Percentiles rank a stretch among this genome's conserved stretches.
Conservation (phyloP, 2,797 vertebrate genomes). For the Falco biarmicus region DNA sequence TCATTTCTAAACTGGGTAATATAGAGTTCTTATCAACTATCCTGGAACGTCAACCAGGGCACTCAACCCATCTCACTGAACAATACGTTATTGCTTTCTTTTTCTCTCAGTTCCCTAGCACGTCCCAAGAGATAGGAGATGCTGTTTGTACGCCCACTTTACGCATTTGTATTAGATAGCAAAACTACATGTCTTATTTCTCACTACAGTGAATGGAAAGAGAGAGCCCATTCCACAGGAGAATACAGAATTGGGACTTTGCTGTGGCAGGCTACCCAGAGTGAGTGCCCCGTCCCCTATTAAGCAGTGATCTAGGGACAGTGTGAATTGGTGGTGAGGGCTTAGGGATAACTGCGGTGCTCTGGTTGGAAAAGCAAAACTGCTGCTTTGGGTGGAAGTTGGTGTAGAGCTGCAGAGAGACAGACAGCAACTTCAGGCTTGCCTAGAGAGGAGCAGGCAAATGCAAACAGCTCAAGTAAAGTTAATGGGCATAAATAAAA, state of each 20-base stretch:
- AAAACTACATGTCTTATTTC: background rate
- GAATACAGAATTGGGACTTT: background rate
- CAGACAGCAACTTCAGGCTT: background rate
- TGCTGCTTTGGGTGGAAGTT: background rate
- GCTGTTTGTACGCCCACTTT: background rate
- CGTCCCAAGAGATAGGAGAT: background rate
- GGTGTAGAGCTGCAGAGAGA: background rate
- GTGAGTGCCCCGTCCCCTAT: accelerated
- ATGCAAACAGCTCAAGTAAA: background rate
- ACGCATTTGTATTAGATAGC: background rate
- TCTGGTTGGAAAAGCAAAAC: background rate
- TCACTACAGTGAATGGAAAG: background rate
- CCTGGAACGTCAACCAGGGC: background rate
- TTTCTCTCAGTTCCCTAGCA: background rate
- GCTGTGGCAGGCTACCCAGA: background rate
- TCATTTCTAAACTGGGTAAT: background rate
- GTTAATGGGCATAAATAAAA: conserved; percentile 28
- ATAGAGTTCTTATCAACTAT: background rate
- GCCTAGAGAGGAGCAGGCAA: background rate
- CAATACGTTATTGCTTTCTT: background rate
- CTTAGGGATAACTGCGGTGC: background rate
- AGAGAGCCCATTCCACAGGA: background rate
- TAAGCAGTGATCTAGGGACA: accelerated
- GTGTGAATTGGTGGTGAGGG: background rate
- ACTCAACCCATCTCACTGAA: background rate